phyloP scores from a whole-genome alignment of 2,888 invertebrate genomes.

The Pandemis corylana region DNA sequence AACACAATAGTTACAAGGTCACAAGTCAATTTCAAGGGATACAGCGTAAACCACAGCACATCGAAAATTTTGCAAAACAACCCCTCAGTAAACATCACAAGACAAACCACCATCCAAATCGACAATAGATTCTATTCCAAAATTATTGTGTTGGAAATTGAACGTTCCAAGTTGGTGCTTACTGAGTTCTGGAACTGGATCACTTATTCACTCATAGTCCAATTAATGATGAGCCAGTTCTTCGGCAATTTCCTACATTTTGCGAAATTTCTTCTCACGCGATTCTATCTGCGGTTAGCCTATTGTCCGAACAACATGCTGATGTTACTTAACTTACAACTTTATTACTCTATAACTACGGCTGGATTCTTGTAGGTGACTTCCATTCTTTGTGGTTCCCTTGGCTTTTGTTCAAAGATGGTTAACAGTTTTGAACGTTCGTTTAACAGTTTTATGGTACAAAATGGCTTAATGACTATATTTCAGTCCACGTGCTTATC shows the following conservation, averaged over 20 bases:
- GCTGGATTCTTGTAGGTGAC: conserved; percentile 3
- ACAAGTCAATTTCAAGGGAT: conserved; percentile 16
- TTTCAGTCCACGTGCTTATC: conserved; percentile 1
- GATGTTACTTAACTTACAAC: background rate
- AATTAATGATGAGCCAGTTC: conserved; percentile 45
- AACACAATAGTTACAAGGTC: conserved; percentile 8
- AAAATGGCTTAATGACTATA: background rate
- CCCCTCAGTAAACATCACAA: background rate
- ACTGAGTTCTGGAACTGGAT: conserved; percentile 15
- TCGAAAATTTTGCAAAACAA: background rate
- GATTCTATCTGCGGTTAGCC: conserved; percentile 50
- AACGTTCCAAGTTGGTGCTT: conserved; percentile 18
- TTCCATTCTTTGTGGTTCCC: conserved; percentile 7
- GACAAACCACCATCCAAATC: background rate
- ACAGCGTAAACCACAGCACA: conserved; percentile 1
- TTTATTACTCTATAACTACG: conserved; percentile 11
- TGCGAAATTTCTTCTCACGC: conserved; percentile 56
- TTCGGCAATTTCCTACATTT: conserved; percentile 56
- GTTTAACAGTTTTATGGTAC: background rate
- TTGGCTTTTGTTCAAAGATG: conserved; percentile 11
- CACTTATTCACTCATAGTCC: conserved; percentile 15
- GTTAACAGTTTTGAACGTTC: conserved; percentile 14
- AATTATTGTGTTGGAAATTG: conserved; percentile 7
- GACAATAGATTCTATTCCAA: background rate
- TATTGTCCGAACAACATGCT: conserved; percentile 30